Evolutionary conservation across 2,888 invertebrate species (phyloP).

Genomic region (Seladonia tumulorum): DNA sequence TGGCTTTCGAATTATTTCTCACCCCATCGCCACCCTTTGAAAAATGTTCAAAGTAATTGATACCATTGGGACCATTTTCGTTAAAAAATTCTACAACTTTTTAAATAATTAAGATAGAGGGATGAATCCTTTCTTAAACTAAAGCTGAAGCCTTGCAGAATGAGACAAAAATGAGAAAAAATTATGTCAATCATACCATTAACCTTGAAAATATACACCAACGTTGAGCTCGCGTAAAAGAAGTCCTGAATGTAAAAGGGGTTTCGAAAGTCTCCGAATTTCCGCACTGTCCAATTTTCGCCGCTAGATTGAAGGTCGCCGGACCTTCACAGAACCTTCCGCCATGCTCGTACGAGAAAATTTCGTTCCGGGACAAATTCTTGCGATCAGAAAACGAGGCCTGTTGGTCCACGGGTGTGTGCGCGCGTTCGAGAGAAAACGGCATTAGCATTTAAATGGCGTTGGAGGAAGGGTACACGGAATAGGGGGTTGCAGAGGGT

Average conservation of each 20-base stretch:
- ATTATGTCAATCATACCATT: neutral
- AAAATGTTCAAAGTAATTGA: too few relatives aligned
- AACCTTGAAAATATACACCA: neutral
- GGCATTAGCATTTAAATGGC: constrained; percentile 61
- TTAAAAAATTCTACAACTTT: too few relatives aligned
- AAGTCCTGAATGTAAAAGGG: neutral
- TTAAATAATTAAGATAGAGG: too few relatives aligned
- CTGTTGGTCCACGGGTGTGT: neutral
- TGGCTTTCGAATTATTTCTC: too few relatives aligned
- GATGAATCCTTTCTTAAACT: too few relatives aligned
- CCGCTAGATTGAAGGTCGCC: neutral
- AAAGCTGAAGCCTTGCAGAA: too few relatives aligned
- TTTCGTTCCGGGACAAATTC: constrained; percentile 21
- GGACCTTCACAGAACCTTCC: neutral
- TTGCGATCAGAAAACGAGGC: constrained; percentile 23
- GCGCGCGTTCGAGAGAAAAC: neutral
- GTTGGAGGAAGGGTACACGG: neutral
- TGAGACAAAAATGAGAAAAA: neutral
- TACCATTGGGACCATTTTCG: too few relatives aligned
- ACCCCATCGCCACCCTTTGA: too few relatives aligned
- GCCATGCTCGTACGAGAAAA: neutral
- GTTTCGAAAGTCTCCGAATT: too few relatives aligned
- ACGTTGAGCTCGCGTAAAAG: neutral
- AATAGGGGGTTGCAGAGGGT: neutral
- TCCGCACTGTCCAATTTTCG: too few relatives aligned